Conservation (phyloP, 2,797 vertebrate genomes). For the Danio albolineatus region DNA sequence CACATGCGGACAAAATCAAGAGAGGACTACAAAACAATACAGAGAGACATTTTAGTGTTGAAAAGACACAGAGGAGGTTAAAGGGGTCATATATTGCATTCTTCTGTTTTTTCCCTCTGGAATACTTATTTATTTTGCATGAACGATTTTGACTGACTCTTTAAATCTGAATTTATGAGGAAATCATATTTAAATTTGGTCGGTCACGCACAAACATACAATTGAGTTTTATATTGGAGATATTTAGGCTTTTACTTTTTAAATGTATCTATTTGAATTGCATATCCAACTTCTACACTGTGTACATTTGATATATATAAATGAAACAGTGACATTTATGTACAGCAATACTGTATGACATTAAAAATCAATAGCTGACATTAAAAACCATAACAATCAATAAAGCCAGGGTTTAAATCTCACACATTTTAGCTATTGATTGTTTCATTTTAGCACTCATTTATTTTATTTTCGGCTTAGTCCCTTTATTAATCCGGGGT, state of each 20-base stretch:
- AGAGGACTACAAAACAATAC: neutral
- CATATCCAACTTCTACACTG: neutral
- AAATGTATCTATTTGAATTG: neutral
- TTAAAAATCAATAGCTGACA: no score
- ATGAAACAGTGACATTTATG: neutral
- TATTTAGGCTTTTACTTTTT: neutral
- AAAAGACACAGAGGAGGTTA: neutral
- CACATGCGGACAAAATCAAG: neutral
- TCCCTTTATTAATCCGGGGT: no score
- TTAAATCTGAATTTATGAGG: neutral
- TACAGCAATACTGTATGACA: no score
- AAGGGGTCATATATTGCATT: constrained; percentile 2
- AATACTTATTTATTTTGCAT: neutral
- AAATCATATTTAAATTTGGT: neutral
- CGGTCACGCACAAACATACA: neutral
- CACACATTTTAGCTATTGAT: neutral
- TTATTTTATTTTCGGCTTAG: no score
- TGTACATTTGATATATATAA: neutral
- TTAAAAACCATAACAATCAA: no score
- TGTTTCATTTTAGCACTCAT: neutral
- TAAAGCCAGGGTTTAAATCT: neutral
- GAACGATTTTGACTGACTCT: neutral
- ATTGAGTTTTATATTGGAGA: neutral
- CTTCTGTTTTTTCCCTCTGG: neutral
- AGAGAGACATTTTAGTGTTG: neutral